Evolutionary conservation across 64 coral and sea anemone genomes (phyloP).

Genomic region (Actinia equina): DNA sequence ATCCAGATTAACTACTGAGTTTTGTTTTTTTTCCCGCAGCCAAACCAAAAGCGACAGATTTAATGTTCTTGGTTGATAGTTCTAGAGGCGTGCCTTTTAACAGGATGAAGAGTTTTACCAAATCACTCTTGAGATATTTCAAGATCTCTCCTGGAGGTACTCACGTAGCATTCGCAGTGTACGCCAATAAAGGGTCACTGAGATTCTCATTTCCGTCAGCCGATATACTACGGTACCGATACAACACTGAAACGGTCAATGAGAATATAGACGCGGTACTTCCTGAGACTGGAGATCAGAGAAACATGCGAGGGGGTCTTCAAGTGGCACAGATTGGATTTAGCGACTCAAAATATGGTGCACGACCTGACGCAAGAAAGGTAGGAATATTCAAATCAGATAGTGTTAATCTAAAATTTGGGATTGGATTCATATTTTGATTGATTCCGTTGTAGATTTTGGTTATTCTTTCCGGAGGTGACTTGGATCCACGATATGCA

Average conservation of each 20-base stretch:
- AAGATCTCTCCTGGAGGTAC: neutral
- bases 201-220: neutral
- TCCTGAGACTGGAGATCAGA: neutral
- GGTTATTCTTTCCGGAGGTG: constrained; percentile 64
- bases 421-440: too few relatives aligned
- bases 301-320: neutral
- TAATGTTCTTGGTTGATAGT: constrained; percentile 4
- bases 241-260: neutral
- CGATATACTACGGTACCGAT: neutral
- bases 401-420: too few relatives aligned
- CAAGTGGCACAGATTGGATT: neutral
- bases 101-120: neutral
- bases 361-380: constrained; percentile 12
- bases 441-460: constrained; percentile 30
- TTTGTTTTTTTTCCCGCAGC: too few relatives aligned
- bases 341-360: neutral
- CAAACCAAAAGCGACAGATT: neutral
- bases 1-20: too few relatives aligned
- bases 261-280: neutral
- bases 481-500: constrained; percentile 23
- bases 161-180: neutral
- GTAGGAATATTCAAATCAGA: neutral
- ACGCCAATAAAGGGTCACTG: neutral
- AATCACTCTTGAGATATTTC: neutral
- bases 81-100: neutral